Conservation (phyloP, 2,888 invertebrate species). For the Cantharis lateralis region DNA sequence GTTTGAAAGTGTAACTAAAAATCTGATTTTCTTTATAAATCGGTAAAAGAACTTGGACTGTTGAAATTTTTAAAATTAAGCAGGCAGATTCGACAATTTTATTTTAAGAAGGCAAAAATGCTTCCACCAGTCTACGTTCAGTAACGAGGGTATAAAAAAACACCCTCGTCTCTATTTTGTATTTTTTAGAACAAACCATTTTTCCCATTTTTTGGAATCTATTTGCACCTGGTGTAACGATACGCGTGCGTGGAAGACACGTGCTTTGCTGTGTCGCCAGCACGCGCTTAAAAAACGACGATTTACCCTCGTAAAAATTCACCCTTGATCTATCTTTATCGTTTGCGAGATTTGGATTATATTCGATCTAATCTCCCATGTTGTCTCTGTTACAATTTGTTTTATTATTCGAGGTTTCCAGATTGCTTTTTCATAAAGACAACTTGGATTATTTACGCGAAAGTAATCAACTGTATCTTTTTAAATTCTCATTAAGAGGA, state of each 20-base stretch:
- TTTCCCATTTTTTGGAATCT: constrained; percentile 34
- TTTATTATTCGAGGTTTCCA: constrained; percentile 4
- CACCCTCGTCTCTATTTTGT: constrained; percentile 29
- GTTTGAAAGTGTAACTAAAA: constrained; percentile 2
- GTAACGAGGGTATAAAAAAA: constrained; percentile 23
- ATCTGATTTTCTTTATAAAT: not conserved
- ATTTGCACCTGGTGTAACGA: constrained; percentile 30
- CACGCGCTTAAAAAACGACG: constrained; percentile 30
- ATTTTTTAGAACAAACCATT: constrained; percentile 33
- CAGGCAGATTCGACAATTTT: not conserved
- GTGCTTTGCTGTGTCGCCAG: constrained; percentile 25
- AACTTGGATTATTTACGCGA: not conserved
- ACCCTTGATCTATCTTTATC: constrained; percentile 31
- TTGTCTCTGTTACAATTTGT: constrained; percentile 25
- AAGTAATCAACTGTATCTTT: not conserved
- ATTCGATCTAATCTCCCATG: constrained; percentile 16
- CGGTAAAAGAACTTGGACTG: not conserved
- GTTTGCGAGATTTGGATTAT: constrained; percentile 23
- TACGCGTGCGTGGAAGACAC: constrained; percentile 33
- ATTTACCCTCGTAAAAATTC: constrained; percentile 22
- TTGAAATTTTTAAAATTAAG: not conserved
- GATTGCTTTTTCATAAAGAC: constrained; percentile 24
- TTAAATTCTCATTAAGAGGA: not conserved
- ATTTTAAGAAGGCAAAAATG: not conserved
- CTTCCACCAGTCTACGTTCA: constrained; percentile 10